A percentile compares a stretch with the other conserved stretches of the same genome.
Conservation (phyloP, 2,113 vertebrate genomes). For the Phaethornis superciliosus region DNA sequence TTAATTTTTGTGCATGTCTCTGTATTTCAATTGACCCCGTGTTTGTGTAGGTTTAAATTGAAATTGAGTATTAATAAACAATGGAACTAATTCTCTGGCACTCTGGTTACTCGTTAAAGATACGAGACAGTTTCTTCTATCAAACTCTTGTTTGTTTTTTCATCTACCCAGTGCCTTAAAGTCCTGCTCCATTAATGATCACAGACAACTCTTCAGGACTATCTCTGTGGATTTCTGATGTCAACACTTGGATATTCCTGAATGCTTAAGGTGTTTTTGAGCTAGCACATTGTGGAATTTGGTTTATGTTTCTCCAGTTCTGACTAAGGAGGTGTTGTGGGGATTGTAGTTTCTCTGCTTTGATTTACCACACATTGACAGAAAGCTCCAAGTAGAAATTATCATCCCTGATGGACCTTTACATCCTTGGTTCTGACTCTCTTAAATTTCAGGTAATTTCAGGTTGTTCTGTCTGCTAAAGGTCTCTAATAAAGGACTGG, state of each 20-base stretch:
- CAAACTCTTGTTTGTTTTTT: neutral
- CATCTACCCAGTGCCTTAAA: neutral
- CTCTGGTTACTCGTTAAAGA: neutral
- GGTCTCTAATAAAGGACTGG: neutral
- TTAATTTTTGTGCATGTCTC: neutral
- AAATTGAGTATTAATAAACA: conserved; percentile 20
- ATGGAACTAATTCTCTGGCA: neutral
- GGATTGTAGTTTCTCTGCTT: neutral
- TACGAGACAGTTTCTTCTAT: neutral
- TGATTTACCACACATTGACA: neutral
- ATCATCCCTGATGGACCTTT: neutral
- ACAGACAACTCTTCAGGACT: neutral
- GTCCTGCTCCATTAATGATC: neutral
- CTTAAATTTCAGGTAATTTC: neutral
- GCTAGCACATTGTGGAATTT: neutral
- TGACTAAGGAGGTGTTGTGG: neutral
- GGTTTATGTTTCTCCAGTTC: neutral
- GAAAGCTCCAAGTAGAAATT: neutral
- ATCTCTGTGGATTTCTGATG: neutral
- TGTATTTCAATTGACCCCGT: conserved; percentile 16
- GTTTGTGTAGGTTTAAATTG: conserved; percentile 25
- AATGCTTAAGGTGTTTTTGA: neutral
- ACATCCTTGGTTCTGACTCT: neutral
- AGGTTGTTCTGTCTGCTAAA: neutral
- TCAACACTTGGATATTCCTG: neutral